These are phyloP conservation scores for Nipponia nippon DNA, from an alignment of 2,113 vertebrate genomes.

Conservation along the genomic window DNA sequence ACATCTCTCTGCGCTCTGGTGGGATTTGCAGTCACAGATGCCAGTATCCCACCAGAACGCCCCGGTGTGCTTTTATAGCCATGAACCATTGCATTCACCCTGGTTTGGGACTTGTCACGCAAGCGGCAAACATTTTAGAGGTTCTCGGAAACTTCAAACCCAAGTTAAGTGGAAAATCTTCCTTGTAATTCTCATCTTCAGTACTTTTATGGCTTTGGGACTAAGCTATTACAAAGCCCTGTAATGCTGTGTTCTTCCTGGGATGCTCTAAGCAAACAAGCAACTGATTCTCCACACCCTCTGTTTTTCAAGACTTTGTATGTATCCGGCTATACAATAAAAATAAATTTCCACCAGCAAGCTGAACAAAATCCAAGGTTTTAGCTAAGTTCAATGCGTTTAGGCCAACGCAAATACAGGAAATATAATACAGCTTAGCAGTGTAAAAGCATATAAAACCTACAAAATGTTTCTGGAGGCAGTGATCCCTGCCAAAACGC, in stretches of 20 bases:
- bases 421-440: slow-evolving; percentile 36
- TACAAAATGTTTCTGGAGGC: slow-evolving; percentile 44
- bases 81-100: rapidly evolving
- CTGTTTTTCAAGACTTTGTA: neutral
- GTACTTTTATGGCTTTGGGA: neutral
- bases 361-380: slow-evolving; percentile 48
- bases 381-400: slow-evolving; percentile 22
- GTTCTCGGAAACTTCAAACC: neutral
- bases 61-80: neutral
- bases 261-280: neutral
- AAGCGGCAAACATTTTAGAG: neutral
- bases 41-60: neutral
- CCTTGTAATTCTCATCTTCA: neutral
- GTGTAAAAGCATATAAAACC: slow-evolving; percentile 36
- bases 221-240: neutral
- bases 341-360: slow-evolving; percentile 50
- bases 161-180: neutral
- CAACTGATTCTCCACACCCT: neutral
- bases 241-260: neutral
- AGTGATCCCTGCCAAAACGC: neutral
- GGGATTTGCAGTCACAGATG: neutral
- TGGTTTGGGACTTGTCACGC: neutral
- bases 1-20: rapidly evolving
- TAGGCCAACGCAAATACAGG: slow-evolving; percentile 58
- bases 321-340: slow-evolving; percentile 16